phyloP scores from a whole-genome alignment of 2,797 vertebrate species.

The Danio jaintianensis region DNA sequence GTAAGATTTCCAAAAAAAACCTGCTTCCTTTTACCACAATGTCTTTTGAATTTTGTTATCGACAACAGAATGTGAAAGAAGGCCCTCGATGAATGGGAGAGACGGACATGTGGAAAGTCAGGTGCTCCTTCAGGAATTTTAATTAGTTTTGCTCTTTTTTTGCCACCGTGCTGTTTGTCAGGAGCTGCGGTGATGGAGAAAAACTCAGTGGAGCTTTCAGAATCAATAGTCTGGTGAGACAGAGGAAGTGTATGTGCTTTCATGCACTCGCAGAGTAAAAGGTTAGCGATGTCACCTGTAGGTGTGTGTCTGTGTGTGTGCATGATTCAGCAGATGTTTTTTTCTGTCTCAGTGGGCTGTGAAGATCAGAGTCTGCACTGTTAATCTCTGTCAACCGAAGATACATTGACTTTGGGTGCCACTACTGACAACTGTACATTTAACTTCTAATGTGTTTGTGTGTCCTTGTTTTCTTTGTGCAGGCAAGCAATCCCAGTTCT shows the following conservation, averaged over 20 bases:
- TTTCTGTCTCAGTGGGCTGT: conserved; percentile 29
- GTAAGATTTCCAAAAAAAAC: not conserved
- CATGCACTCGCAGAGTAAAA: conserved; percentile 23
- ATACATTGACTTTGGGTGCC: not conserved
- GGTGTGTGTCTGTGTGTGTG: conserved; percentile 27
- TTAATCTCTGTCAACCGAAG: conserved; percentile 15
- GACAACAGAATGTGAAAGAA: not conserved
- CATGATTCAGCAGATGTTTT: conserved; percentile 22
- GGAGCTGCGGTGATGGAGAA: conserved; percentile 6
- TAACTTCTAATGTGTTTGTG: not conserved
- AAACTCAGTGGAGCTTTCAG: conserved; percentile 29
- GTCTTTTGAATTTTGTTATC: conserved; percentile 6
- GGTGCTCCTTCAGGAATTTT: not conserved
- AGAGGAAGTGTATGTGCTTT: conserved; percentile 25
- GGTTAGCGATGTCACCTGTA: conserved; percentile 43
- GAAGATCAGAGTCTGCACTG: conserved; percentile 20
- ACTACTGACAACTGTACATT: not conserved
- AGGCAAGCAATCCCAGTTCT: too few species aligned
- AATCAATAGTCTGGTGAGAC: conserved; percentile 34
- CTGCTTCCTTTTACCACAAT: not conserved
- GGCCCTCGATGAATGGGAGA: not conserved
- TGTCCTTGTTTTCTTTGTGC: not conserved
- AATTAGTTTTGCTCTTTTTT: not conserved
- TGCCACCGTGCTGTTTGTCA: not conserved
- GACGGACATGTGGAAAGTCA: not conserved